Percentiles rank a stretch among this genome's conserved stretches.
Conservation (phyloP, 2,797 vertebrate genomes). For the Nyctibius grandis region DNA sequence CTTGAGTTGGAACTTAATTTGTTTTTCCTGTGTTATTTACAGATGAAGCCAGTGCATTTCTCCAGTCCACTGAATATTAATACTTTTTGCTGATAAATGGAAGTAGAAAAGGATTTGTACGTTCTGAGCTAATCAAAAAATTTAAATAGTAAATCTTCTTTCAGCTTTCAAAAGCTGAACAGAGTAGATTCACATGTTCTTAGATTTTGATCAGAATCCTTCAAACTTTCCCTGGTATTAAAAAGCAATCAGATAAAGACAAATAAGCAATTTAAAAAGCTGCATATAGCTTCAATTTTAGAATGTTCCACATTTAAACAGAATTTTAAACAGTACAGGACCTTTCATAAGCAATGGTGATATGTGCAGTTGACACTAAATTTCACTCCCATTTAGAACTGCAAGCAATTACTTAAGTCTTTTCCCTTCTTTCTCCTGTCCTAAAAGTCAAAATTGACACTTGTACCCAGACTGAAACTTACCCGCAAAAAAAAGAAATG, state of each 20-base stretch:
- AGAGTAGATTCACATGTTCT: background rate
- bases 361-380: background rate
- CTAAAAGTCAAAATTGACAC: background rate
- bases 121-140: background rate
- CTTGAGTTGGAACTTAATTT: background rate
- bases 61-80: background rate
- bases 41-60: background rate
- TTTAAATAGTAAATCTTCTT: background rate
- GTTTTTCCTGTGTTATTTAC: background rate
- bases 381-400: background rate
- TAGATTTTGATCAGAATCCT: background rate
- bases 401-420: background rate
- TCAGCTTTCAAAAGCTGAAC: background rate
- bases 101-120: background rate
- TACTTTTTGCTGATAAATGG: background rate
- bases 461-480: background rate
- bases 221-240: background rate
- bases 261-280: background rate
- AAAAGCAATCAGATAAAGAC: background rate
- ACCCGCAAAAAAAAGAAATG: rapidly evolving
- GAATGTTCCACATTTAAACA: background rate
- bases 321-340: background rate
- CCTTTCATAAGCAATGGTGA: background rate
- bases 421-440: background rate
- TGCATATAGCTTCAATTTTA: background rate